Conservation (phyloP, 2,113 vertebrate species). For the Dipodomys spectabilis region DNA sequence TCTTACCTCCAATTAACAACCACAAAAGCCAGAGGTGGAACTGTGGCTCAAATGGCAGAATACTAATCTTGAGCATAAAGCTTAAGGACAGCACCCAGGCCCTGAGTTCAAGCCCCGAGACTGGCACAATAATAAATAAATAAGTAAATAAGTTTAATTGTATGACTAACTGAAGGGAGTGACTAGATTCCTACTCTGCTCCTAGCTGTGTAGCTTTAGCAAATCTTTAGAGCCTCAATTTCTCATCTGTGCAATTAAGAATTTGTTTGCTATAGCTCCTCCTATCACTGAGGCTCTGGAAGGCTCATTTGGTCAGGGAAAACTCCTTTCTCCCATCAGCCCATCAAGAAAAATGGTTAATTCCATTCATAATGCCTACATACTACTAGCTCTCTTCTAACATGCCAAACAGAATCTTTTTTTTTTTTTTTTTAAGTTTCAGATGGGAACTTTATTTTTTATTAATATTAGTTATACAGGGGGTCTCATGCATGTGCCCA, state of each 20-base stretch:
- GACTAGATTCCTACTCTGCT: constrained; percentile 13
- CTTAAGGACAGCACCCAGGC: too few relatives aligned
- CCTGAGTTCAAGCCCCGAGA: too few relatives aligned
- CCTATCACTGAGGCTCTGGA: neutral
- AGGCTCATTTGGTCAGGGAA: constrained; percentile 17
- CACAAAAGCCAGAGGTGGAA: too few relatives aligned
- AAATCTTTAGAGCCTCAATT: constrained; percentile 4
- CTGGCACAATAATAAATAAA: too few relatives aligned
- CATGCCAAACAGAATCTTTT: neutral
- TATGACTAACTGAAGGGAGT: neutral
- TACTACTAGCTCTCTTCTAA: neutral
- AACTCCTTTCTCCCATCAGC: constrained; percentile 31
- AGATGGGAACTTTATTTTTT: too few relatives aligned
- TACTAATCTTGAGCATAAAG: too few relatives aligned
- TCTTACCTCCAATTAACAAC: too few relatives aligned
- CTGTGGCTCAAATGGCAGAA: too few relatives aligned
- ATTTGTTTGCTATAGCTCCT: neutral
- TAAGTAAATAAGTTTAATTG: too few relatives aligned
- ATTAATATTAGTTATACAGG: too few relatives aligned
- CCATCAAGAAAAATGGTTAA: neutral
- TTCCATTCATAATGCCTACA: neutral
- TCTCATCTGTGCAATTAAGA: neutral
- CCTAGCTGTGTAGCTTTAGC: neutral
- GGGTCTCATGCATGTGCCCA: too few relatives aligned
- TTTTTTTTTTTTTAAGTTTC: too few relatives aligned